Evolutionary conservation across 2,888 invertebrate genomes (phyloP).

Genomic region (Hypercompe scribonia): DNA sequence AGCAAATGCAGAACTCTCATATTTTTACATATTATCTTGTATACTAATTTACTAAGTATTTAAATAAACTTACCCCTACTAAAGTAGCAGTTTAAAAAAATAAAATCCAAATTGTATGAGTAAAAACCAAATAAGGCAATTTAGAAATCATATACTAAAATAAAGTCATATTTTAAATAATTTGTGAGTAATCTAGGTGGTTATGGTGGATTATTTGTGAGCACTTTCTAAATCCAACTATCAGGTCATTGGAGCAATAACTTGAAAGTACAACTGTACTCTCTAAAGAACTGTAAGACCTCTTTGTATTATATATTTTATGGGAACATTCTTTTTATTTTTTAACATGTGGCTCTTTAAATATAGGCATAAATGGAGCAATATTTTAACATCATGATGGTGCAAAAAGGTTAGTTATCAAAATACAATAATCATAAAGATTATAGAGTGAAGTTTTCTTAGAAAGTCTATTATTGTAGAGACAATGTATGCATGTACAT

Average conservation of each 20-base stretch:
- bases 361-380: not conserved
- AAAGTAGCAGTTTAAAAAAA: slow-evolving; percentile 24
- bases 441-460: slow-evolving; percentile 28
- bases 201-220: slow-evolving; percentile 29
- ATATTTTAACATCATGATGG: not conserved
- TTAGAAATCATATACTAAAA: slow-evolving; percentile 38
- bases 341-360: not conserved
- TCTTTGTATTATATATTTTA: slow-evolving; percentile 22
- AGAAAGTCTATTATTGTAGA: slow-evolving; percentile 45
- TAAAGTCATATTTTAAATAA: slow-evolving; percentile 29
- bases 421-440: not conserved
- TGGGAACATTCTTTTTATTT: slow-evolving; percentile 1
- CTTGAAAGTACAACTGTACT: slow-evolving; percentile 47
- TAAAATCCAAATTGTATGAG: slow-evolving; percentile 31
- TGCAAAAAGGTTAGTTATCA: not conserved
- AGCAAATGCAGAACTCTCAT: not conserved
- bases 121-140: slow-evolving; percentile 41
- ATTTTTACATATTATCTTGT: not conserved
- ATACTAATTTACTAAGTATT: not conserved
- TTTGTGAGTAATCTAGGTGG: slow-evolving; percentile 38
- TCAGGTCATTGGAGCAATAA: slow-evolving; percentile 53
- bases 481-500: slow-evolving; percentile 28
- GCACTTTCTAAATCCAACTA: slow-evolving; percentile 56
- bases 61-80: slow-evolving; percentile 25
- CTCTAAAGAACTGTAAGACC: slow-evolving; percentile 36